These are phyloP conservation scores for Pantherophis guttatus DNA, from an alignment of 2,113 vertebrate species.

Conservation along the genomic window DNA sequence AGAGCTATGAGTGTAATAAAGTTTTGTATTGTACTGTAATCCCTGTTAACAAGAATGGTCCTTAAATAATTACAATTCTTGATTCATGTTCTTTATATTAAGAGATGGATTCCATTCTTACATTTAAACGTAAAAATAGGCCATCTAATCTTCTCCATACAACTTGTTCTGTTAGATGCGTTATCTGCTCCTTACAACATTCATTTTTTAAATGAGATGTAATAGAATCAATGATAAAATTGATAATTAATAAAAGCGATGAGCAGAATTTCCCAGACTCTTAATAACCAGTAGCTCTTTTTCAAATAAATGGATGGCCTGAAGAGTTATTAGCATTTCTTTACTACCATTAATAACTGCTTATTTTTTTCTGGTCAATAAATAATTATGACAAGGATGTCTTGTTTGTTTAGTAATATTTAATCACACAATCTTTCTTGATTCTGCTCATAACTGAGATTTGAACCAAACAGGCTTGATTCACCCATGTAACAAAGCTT, in stretches of 20 bases:
- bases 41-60: constrained; percentile 11
- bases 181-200: constrained; percentile 35
- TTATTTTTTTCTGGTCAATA: neutral
- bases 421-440: neutral
- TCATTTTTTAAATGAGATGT: constrained; percentile 52
- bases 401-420: neutral
- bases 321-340: neutral
- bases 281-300: constrained; percentile 14
- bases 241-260: constrained; percentile 27
- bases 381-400: neutral
- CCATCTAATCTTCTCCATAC: constrained; percentile 21
- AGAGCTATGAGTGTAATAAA: neutral
- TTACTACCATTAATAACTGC: neutral
- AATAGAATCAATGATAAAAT: constrained; percentile 34
- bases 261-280: constrained; percentile 20
- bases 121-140: constrained; percentile 53
- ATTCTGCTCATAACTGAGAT: neutral
- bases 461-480: neutral
- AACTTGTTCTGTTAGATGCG: constrained; percentile 3
- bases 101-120: constrained; percentile 46
- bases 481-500: neutral
- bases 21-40: neutral
- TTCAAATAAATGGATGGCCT: constrained; percentile 5
- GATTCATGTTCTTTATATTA: constrained; percentile 36
- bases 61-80: constrained; percentile 36